Conservation (phyloP, 2,888 invertebrate genomes). For the Dioctria rufipes region DNA sequence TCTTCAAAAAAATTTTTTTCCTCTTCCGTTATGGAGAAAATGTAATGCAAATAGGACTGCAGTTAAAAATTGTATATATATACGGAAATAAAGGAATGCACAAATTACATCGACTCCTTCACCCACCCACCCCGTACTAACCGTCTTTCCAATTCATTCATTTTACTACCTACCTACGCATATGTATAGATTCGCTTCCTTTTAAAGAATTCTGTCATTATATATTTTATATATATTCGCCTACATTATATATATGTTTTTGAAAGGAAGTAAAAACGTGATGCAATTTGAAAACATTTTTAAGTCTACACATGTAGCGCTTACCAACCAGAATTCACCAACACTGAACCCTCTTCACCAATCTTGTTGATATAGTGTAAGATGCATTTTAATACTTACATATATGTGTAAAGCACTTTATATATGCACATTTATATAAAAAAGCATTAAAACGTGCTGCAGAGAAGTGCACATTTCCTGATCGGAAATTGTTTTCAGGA, state of each 20-base stretch:
- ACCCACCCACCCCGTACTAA: background rate
- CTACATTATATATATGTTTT: background rate
- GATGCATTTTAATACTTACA: no score
- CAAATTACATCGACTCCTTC: background rate
- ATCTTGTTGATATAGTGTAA: no score
- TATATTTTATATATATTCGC: no score
- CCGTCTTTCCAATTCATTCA: background rate
- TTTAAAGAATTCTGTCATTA: no score
- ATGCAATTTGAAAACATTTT: background rate
- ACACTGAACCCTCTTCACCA: no score
- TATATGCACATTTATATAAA: no score
- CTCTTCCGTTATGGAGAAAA: background rate
- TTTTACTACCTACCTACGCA: background rate
- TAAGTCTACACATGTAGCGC: no score
- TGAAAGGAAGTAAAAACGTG: background rate
- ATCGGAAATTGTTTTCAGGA: constrained; percentile 28
- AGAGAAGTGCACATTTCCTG: constrained; percentile 26
- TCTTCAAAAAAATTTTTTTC: background rate
- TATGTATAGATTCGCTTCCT: no score
- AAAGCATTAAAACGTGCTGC: background rate
- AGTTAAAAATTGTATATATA: constrained; percentile 1
- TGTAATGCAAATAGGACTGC: constrained; percentile 5
- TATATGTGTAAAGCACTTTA: no score
- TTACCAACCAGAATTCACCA: no score
- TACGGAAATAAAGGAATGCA: background rate